Percentiles rank a stretch among this genome's conserved stretches.
Conservation (phyloP, 2,888 invertebrate genomes). For the Xylota segnis region DNA sequence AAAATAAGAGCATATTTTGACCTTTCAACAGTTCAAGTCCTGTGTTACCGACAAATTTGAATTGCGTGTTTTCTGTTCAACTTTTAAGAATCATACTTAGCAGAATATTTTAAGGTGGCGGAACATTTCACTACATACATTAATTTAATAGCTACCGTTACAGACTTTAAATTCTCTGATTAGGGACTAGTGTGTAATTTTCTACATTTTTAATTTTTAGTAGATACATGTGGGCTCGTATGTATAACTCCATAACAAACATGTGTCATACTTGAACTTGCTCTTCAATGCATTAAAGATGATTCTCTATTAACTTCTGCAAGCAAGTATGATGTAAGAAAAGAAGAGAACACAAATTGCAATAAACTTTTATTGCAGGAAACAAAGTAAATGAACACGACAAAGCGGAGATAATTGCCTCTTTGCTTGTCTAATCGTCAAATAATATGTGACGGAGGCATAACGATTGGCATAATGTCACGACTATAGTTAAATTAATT, state of each 20-base stretch:
- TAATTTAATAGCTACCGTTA: neutral
- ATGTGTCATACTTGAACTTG: neutral
- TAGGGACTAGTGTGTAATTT: neutral
- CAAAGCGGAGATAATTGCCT: neutral
- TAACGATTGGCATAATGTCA: neutral
- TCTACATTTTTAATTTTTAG: no score
- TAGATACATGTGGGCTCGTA: no score
- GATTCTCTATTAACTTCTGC: neutral
- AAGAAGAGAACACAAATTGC: neutral
- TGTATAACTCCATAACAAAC: neutral
- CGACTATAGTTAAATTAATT: neutral
- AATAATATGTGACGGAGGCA: neutral
- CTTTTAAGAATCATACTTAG: no score
- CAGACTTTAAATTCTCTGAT: neutral
- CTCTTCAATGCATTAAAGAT: neutral
- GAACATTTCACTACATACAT: no score
- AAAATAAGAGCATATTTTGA: no score
- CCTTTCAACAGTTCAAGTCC: no score
- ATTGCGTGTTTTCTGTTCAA: no score
- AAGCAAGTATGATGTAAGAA: neutral
- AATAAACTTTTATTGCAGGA: slow-evolving; percentile 7
- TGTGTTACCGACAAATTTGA: no score
- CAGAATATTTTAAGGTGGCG: no score
- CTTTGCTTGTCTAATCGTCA: neutral
- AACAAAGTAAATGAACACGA: neutral